These are phyloP conservation scores for Magallana gigas DNA, from an alignment of 1,140 invertebrate species.

Conservation along the genomic window DNA sequence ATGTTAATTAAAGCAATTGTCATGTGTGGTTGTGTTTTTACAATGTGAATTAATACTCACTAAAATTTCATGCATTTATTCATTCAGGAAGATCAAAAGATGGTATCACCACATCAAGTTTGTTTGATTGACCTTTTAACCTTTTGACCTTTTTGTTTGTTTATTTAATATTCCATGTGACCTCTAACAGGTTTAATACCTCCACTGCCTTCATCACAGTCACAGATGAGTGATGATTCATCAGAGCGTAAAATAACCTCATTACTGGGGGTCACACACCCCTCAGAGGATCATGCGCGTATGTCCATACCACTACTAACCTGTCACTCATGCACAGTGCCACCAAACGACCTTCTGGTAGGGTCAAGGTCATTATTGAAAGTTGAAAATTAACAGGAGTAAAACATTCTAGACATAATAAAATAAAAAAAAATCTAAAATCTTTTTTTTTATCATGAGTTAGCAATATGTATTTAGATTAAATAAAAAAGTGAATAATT, in stretches of 20 bases:
- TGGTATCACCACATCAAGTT: neutral
- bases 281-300: conserved; percentile 45
- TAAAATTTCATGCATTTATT: neutral
- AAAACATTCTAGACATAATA: too few relatives aligned
- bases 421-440: too few relatives aligned
- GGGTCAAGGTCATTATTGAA: neutral
- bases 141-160: conserved; percentile 12
- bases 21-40: neutral
- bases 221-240: conserved; percentile 25
- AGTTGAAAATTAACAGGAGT: too few relatives aligned
- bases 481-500: too few relatives aligned
- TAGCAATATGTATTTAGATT: too few relatives aligned
- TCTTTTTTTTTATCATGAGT: too few relatives aligned
- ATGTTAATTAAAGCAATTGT: too few relatives aligned
- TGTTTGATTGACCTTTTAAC: conserved; percentile 1
- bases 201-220: conserved; percentile 38
- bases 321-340: neutral
- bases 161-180: conserved; percentile 19
- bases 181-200: conserved; percentile 47
- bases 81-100: neutral
- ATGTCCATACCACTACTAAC: conserved; percentile 32
- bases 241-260: conserved; percentile 44
- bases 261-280: conserved; percentile 34
- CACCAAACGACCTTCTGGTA: conserved; percentile 11
- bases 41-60: neutral